Evolutionary conservation across 1,140 invertebrate genomes (phyloP), one percentile per base, ranked within the genome.

Genomic region (Diorhabda elongata): DNA sequence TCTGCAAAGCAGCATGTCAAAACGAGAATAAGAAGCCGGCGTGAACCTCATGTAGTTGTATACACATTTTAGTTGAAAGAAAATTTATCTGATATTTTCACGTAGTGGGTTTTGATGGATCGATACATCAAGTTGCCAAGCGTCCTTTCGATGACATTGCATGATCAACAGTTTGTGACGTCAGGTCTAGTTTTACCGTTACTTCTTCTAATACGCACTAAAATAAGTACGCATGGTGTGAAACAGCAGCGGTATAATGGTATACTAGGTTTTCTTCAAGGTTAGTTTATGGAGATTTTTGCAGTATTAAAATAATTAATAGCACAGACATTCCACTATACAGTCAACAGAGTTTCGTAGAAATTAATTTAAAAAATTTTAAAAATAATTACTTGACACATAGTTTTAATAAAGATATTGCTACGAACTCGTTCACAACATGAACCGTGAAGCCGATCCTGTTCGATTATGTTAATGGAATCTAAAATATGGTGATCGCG

Each of bases 1-100:
- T 44, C 76, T 72, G 68, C 76, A 79, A 58, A 79, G 71, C 60
- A 79, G 66, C 78, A 79, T 79, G 67, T 63, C 72, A 67, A 43
- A 44, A 8, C 43, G 8, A 44, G 6, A 47, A 58, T 6, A 6
- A 2, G 47, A 52, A n/a, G 56, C 44, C 64, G 42, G 43, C 41
- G n/a, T 42, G 42, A 57, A 65, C 11, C 44, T 26, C 56, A 57
- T 57, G 47, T 6, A 65, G 43, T 56, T 42, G 7, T 60, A 45
- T 62, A 9, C 41, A 59, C 41, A 67, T 59, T 42, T 45, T 9
- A 8, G 52, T 44, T 8, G 59, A 26, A 67, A 61, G 52, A 43
- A 67, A 61, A 11, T 26, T 26, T 26, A 44, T 5, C 7, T 8
- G 64, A 65, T 5, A 65, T 65, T 57, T 65, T 58, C n/a, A 42